These are phyloP conservation scores for Nothoprocta pentlandii DNA, from an alignment of 2,113 vertebrate species.

Conservation along the genomic window DNA sequence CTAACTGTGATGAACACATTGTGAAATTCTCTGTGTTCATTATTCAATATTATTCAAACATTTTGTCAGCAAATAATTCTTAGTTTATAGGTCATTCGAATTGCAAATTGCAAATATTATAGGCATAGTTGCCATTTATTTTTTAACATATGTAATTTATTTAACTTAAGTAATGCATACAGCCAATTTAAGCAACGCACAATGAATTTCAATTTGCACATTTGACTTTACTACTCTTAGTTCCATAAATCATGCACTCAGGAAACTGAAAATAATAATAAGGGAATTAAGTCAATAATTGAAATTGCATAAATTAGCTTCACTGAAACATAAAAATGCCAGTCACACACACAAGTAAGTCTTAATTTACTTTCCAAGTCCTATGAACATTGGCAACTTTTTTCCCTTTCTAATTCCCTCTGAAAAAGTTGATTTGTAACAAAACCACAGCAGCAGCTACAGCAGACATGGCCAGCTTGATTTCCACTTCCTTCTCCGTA, in stretches of 20 bases:
- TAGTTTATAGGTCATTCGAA: slow-evolving; percentile 58
- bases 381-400: not conserved
- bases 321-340: not conserved
- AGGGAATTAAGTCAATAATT: slow-evolving; percentile 7
- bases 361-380: slow-evolving; percentile 4
- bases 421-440: slow-evolving; percentile 43
- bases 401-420: slow-evolving; percentile 27
- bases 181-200: slow-evolving; percentile 64
- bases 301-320: not conserved
- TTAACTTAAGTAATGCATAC: slow-evolving; percentile 64
- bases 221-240: slow-evolving; percentile 30
- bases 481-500: slow-evolving; percentile 43
- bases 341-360: not conserved
- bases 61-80: slow-evolving; percentile 63
- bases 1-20: slow-evolving; percentile 40
- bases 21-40: slow-evolving; percentile 48
- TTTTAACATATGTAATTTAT: slow-evolving; percentile 61
- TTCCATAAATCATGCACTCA: slow-evolving; percentile 33
- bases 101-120: slow-evolving; percentile 65
- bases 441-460: slow-evolving; percentile 33
- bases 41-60: slow-evolving; percentile 64
- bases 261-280: slow-evolving; percentile 37
- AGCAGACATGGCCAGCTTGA: slow-evolving; percentile 37
- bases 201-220: slow-evolving; percentile 23
- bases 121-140: slow-evolving; percentile 21